These are phyloP conservation scores for Bombus huntii DNA, from an alignment of 1,140 invertebrate genomes.

Conservation along the genomic window DNA sequence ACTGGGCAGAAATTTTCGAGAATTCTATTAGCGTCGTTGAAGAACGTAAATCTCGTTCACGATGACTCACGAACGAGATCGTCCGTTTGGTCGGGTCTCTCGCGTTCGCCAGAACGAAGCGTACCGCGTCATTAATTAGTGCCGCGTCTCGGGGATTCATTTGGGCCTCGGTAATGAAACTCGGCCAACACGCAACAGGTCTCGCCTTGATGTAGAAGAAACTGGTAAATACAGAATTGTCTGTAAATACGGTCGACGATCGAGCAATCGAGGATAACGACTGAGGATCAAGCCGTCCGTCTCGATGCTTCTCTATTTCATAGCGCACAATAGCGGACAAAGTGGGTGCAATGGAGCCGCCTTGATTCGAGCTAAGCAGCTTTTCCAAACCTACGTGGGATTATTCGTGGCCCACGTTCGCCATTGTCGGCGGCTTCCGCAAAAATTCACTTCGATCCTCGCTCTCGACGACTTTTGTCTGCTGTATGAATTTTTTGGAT, in stretches of 20 bases:
- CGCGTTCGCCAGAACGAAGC: conserved; percentile 43
- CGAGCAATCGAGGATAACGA: background rate
- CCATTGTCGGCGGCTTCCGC: conserved; percentile 17
- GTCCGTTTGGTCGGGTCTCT: conserved; percentile 2
- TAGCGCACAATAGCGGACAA: conserved; percentile 30
- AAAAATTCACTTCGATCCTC: conserved; percentile 10
- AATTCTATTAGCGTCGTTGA: conserved; percentile 37
- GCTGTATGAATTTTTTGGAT: background rate
- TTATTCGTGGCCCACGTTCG: conserved; percentile 37
- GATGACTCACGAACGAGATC: conserved; percentile 59
- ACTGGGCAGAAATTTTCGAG: conserved; percentile 35
- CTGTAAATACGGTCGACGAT: conserved; percentile 36
- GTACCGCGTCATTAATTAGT: conserved; percentile 74
- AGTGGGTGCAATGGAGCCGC: conserved; percentile 27
- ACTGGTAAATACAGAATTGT: background rate
- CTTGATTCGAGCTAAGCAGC: conserved; percentile 48
- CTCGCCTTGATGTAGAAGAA: background rate
- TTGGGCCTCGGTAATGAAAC: conserved; percentile 69
- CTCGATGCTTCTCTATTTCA: conserved; percentile 27
- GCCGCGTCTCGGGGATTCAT: conserved; percentile 69
- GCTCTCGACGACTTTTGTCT: background rate
- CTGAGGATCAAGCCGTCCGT: background rate
- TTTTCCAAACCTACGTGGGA: conserved; percentile 47
- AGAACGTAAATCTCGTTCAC: conserved; percentile 40
- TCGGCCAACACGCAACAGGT: conserved; percentile 66